phyloP scores from a whole-genome alignment of 2,797 vertebrate genomes.

The Falco berigora region DNA sequence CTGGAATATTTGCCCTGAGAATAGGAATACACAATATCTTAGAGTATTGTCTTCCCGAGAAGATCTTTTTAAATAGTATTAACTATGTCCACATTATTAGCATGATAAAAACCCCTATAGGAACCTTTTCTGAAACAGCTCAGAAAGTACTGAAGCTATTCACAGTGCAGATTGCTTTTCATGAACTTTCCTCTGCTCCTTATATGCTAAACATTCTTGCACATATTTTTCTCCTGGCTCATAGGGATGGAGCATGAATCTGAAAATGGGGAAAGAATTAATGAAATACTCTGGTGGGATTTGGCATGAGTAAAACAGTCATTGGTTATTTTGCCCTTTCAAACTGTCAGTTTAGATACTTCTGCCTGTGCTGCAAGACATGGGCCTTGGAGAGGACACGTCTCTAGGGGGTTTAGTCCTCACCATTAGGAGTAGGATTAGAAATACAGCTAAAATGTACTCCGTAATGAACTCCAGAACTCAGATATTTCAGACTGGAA shows the following conservation, averaged over 20 bases:
- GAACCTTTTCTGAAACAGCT: neutral
- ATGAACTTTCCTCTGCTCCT: neutral
- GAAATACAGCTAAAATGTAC: neutral
- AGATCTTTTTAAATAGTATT: neutral
- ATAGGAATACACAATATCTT: neutral
- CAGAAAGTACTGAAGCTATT: neutral
- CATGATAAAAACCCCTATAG: fast-evolving
- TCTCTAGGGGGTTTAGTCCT: neutral
- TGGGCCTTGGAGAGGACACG: neutral
- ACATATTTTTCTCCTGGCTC: neutral
- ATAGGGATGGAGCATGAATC: neutral
- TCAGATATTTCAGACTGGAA: neutral
- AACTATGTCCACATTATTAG: neutral
- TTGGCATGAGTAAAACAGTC: neutral
- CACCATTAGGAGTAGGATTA: neutral
- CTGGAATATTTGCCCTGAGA: neutral
- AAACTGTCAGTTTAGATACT: neutral
- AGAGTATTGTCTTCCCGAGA: neutral
- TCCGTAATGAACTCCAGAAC: neutral
- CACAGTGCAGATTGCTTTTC: neutral
- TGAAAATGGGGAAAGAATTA: neutral
- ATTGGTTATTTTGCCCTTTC: neutral
- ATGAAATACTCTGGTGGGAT: neutral
- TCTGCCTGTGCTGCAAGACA: neutral
- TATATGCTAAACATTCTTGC: neutral